Evolutionary conservation across 2,797 vertebrate genomes (phyloP), one percentile per base, ranked within the genome.

Genomic region (Brotula barbata): DNA sequence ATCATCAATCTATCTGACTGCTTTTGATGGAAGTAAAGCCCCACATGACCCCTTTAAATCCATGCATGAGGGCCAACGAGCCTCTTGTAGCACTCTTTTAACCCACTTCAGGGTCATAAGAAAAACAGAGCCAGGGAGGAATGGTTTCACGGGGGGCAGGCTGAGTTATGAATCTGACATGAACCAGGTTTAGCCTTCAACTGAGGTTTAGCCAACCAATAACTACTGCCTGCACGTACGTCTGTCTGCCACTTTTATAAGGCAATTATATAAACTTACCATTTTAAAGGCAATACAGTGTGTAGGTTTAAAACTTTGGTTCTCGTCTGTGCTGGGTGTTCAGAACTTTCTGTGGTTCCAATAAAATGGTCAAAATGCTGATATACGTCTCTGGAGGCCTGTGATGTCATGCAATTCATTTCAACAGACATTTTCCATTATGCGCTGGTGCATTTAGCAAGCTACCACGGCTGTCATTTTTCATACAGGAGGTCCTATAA

Each of bases 251-350:
- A 54, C 47, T 68, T 84, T 87, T 84, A 85, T 62, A 74, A 77
- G 69, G 49, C 68, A 81, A 71, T 87, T 85, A 78, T 61, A 72
- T 71, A 72, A 81, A 83, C 69, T 42, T 50, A 54, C 67, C 22
- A 41, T 77, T 82, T 81, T 56, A 66, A 71, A 65, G 64, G 64
- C 58, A 58, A 73, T 63, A 58, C 43, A 58, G 46, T 62, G 21
- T 13, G 6, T 6, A 41, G 59, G 48, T 44, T 69, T 55, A 28
- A 28, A 60, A 56, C 64, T 44, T 60, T 63, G 7, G 59, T 59
- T 69, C 49, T 64, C 46, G 63, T 69, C 49, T 43, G 19, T 11
- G 39, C 25, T 25, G 52, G 63, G 17, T 46, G 70, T 71, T 71
- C 64, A 66, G 50, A 74, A 68, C 60, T 63, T 33, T 78, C 40